Conservation (phyloP, 2,888 invertebrate genomes). For the Drosophila suboccidentalis region DNA sequence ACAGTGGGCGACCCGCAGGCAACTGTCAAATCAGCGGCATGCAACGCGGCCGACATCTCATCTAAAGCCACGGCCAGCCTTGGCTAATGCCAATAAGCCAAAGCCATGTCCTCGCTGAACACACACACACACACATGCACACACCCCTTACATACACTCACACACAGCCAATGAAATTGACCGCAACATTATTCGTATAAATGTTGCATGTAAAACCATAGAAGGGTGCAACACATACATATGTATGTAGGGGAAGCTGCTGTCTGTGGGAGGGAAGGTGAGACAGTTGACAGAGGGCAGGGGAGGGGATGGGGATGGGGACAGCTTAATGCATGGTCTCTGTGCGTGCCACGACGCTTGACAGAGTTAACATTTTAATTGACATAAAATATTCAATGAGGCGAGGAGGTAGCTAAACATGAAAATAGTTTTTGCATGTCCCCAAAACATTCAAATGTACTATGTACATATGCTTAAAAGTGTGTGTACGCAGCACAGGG, state of each 20-base stretch:
- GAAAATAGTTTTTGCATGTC: conserved; percentile 75
- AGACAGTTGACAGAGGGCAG: background rate
- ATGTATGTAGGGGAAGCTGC: background rate
- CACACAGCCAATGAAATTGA: conserved; percentile 69
- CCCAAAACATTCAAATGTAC: conserved; percentile 24
- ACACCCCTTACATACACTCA: background rate
- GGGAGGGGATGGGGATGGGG: background rate
- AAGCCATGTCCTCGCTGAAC: conserved; percentile 39
- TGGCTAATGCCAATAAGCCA: conserved; percentile 72
- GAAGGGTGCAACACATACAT: conserved; percentile 3
- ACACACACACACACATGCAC: conserved; percentile 17
- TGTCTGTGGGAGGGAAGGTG: background rate
- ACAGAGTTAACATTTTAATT: conserved; percentile 81
- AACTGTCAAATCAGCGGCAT: conserved; percentile 55
- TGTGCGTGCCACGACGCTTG: conserved; percentile 71
- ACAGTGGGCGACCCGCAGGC: conserved; percentile 36
- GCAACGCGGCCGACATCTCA: conserved; percentile 21
- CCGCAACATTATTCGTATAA: conserved; percentile 76
- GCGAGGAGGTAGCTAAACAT: conserved; percentile 48
- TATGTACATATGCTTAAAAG: conserved; percentile 20
- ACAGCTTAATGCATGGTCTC: conserved; percentile 27
- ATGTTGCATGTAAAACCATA: conserved; percentile 63
- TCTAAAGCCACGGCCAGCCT: conserved; percentile 52
- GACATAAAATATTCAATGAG: conserved; percentile 79
- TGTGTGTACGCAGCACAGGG: background rate